Percentiles rank a stretch among this genome's conserved stretches.
These are phyloP conservation scores for Plumapathes pennacea DNA, from an alignment of 92 coral and sea anemone genomes.

Conservation along the genomic window DNA sequence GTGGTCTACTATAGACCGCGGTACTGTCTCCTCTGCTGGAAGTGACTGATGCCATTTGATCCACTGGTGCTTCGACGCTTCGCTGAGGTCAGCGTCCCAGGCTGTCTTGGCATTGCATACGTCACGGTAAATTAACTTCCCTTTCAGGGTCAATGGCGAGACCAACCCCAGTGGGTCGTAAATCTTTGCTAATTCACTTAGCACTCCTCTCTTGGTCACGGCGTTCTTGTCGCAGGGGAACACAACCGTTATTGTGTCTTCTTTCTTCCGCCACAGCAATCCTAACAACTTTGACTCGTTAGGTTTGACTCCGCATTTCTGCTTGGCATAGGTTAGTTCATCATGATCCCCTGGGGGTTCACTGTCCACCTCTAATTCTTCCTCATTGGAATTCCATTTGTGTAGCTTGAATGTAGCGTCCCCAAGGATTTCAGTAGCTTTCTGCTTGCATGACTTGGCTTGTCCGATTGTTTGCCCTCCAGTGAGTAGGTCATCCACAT, in stretches of 20 bases:
- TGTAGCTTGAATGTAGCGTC: slow-evolving; percentile 36
- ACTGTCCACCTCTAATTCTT: slow-evolving; percentile 5
- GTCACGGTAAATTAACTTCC: slow-evolving; percentile 38
- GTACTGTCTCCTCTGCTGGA: slow-evolving; percentile 2
- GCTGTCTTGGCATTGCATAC: slow-evolving; percentile 31
- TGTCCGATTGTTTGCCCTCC: slow-evolving; percentile 15
- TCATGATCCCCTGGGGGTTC: slow-evolving; percentile 1
- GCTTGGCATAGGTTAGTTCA: slow-evolving; percentile 26
- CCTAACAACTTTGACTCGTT: slow-evolving; percentile 42
- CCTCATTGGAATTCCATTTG: slow-evolving; percentile 21
- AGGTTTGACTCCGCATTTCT: slow-evolving; percentile 18
- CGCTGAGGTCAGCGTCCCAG: slow-evolving; percentile 30
- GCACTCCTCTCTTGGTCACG: slow-evolving; percentile 53
- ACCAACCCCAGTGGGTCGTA: slow-evolving; percentile 58
- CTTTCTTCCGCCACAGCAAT: slow-evolving; percentile 40
- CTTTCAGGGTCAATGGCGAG: slow-evolving; percentile 34
- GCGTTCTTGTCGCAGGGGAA: slow-evolving; percentile 16
- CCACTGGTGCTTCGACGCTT: slow-evolving; percentile 4
- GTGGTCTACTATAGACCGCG: slow-evolving; percentile 6
- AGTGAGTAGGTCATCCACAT: slow-evolving; percentile 33
- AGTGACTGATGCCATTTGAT: slow-evolving; percentile 14
- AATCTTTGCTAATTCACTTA: slow-evolving; percentile 36
- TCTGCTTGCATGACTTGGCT: slow-evolving; percentile 11
- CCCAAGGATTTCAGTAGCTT: slow-evolving; percentile 8
- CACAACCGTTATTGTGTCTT: slow-evolving; percentile 42